Base-by-base conservation (phyloP, 2,888 invertebrate species). In the Nomada ferruginata region DNA sequence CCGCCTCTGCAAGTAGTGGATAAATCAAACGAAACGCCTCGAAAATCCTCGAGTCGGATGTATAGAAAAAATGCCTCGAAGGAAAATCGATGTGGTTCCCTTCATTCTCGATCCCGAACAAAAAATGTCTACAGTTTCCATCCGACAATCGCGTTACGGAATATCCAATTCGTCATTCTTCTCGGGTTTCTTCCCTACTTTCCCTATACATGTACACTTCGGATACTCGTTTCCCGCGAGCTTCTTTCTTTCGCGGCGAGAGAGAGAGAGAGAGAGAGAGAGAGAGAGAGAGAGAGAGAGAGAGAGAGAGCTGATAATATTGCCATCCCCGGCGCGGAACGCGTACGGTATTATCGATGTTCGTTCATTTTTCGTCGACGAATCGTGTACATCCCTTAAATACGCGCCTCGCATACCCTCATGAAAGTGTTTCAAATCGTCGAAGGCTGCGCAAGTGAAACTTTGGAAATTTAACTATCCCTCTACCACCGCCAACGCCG, bases 151-250 rank as follows among this genome's bases (percentile, higher is more conserved):
- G 20, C 7, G n/a, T 53, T 13, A 60, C 29, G 63, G 69, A 78
- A 78, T 78, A 81, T 74, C 79, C 69, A 29, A 65, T 78, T 73
- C 36, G 44, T 18, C 42, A 26, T 68, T 68, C 73, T 29, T 73
- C 79, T 82, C 74, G 36, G 66, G 66, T 82, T 79, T 71, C 82
- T 79, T 71, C 82, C 61, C 42, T 53, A 20, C 76, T 82, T 61
- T 23, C 15, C 10, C 20, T 7, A 9, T 20, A 26, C 23, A 23
- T n/a, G 1, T 26, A 10, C 4, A 23, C 23, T n/a, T 10, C 2
- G 18, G 42, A 44, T 15, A 44, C n/a, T 44, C 44, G 53, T 61
- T 53, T n/a, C 53, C 3, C 15, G 11, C 23, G 23, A 36, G n/a
- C 29, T 70, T 61, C 36, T 63, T 65, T 65, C 55, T 71, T 57